Conservation (phyloP, 1,140 invertebrate species). For the Lordiphosa clarofinis region DNA sequence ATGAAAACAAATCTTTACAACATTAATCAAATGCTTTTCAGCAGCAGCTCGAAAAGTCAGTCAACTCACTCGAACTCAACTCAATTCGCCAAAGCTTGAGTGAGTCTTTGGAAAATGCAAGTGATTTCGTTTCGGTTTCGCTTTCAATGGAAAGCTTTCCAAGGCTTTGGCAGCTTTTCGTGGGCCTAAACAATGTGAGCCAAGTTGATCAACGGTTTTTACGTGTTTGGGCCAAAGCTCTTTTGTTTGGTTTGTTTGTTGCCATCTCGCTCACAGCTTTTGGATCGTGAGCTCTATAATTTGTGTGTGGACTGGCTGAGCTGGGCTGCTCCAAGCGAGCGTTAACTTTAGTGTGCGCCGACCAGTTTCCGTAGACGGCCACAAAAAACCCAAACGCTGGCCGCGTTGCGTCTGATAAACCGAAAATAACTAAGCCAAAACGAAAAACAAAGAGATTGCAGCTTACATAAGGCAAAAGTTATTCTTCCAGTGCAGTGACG, state of each 20-base stretch:
- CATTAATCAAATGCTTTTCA: conserved; percentile 62
- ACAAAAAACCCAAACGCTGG: conserved; percentile 54
- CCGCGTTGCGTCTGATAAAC: conserved; percentile 14
- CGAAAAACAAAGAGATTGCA: conserved; percentile 14
- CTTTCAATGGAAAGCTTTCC: conserved; percentile 69
- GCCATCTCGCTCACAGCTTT: conserved; percentile 52
- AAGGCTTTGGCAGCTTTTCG: conserved; percentile 58
- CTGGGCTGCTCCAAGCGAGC: conserved; percentile 62
- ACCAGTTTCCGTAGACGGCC: conserved; percentile 79
- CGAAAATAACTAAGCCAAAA: conserved; percentile 6
- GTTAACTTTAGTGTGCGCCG: conserved; percentile 79
- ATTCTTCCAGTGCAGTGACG: conserved; percentile 45
- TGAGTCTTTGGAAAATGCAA: conserved; percentile 64
- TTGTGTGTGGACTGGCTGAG: conserved; percentile 51
- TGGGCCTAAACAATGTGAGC: conserved; percentile 9
- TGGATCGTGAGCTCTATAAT: conserved; percentile 50
- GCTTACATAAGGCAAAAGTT: conserved; percentile 17
- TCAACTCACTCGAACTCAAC: conserved; percentile 41
- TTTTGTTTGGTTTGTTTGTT: conserved; percentile 11
- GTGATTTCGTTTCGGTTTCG: conserved; percentile 55
- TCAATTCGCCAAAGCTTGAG: conserved; percentile 29
- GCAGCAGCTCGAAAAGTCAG: conserved; percentile 54
- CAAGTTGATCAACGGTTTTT: conserved; percentile 37
- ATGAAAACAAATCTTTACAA: conserved; percentile 59
- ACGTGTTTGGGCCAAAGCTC: conserved; percentile 60